These are phyloP conservation scores for Idris sp. DNA, from an alignment of 1,140 invertebrate species.

Conservation along the genomic window DNA sequence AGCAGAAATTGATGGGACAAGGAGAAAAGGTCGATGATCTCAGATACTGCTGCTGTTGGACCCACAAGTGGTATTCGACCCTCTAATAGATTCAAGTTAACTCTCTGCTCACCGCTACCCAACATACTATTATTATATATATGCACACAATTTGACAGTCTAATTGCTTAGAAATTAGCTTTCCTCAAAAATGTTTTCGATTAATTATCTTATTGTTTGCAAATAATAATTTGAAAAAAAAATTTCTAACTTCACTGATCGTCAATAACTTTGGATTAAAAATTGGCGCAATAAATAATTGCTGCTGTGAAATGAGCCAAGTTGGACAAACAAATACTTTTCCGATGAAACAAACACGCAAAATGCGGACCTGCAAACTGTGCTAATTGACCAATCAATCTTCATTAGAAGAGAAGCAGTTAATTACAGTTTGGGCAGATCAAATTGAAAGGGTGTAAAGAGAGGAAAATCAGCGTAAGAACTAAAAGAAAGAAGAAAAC, in stretches of 20 bases:
- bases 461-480: conserved; percentile 6
- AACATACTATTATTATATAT: no score
- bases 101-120: no score
- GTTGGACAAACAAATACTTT: conserved; percentile 55
- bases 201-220: no score
- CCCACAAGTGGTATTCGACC: conserved; percentile 68
- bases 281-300: conserved; percentile 44
- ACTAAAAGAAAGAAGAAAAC: conserved; percentile 1
- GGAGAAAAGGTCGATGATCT: conserved; percentile 17
- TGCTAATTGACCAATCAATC: conserved; percentile 74
- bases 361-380: conserved; percentile 60
- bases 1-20: conserved; percentile 42
- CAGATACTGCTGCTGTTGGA: conserved; percentile 45
- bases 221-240: no score
- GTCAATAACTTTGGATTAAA: conserved; percentile 22
- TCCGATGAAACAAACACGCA: conserved; percentile 62
- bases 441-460: conserved; percentile 54
- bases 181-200: no score
- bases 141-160: no score
- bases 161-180: conserved; percentile 70
- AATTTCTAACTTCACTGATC: not conserved
- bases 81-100: conserved; percentile 65
- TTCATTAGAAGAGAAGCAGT: conserved; percentile 71
- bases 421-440: conserved; percentile 71
- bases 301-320: conserved; percentile 22